Base-by-base conservation (phyloP, 1,140 invertebrate species). In the Leptonema lineaticorne region DNA sequence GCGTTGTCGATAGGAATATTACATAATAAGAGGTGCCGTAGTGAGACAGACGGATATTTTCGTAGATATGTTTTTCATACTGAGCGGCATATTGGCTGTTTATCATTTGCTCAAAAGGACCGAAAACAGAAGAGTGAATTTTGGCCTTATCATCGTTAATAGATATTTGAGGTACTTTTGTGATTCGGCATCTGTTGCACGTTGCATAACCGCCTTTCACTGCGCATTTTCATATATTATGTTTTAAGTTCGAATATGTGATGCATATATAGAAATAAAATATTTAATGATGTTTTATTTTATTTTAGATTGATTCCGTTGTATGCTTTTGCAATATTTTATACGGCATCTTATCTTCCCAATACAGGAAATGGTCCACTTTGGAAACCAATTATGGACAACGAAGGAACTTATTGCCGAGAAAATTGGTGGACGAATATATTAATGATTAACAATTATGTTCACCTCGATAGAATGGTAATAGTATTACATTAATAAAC, bases 31-130 rank as follows among this genome's bases (percentile, higher is more conserved):
- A 45, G 0, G 81, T 79, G 0, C 73, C 81, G 67, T 74, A 84
- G 14, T 56, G 84, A 77, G 85, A 6, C 87, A 88, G 76, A 85
- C 84, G 7, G 84, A 86, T 68, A 76, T 88, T 2, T 83, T 86
- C 45, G 87, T 89, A 3, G 88, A 90, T 74, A 82, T 85, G 0
- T 90, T 89, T 75, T 89, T 89, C 70, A 70, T 87, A 27, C 73
- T 85, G 11, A 88, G 88, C 73, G 88, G 87, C 46, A 67, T 85
- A 11, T 33, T 20, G 1, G 22, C 46, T 2, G 45, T 59, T n/a
- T 64, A 67, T 22, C 48, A 62, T 9, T 29, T 72, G 27, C 58
- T 72, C 8, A 63, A 63, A 56, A 27, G 37, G 1, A 63, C 56
- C 14, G 33, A 69, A 29, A 60, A 72, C 16, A 11, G 20, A 8